These are phyloP conservation scores for Lepus oiostolus DNA, from an alignment of 2,797 vertebrate genomes.

Conservation along the genomic window DNA sequence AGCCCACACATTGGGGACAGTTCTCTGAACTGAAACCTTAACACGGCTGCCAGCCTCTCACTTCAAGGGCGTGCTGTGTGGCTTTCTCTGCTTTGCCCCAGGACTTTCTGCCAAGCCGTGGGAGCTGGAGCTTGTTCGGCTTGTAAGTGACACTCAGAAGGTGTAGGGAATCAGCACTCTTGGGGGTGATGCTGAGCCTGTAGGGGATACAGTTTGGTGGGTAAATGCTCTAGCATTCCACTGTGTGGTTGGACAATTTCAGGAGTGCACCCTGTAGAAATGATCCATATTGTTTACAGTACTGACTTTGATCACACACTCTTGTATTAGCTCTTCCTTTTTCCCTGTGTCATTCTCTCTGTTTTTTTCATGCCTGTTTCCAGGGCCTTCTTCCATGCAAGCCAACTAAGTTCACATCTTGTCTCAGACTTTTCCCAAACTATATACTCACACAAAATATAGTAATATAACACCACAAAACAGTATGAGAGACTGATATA, in stretches of 20 bases:
- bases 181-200: neutral
- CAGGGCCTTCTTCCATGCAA: neutral
- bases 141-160: conserved; percentile 12
- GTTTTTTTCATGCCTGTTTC: neutral
- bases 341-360: neutral
- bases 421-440: neutral
- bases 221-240: neutral
- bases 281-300: neutral
- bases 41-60: neutral
- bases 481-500: neutral
- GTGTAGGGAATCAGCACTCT: neutral
- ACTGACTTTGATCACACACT: neutral
- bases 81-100: neutral
- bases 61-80: neutral
- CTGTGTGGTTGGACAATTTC: neutral
- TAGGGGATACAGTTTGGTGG: neutral
- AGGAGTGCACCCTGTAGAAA: neutral
- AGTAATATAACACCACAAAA: neutral
- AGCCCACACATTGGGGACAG: neutral
- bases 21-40: conserved; percentile 18
- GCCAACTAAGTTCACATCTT: neutral
- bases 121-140: conserved; percentile 5
- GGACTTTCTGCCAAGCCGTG: neutral
- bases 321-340: neutral
- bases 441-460: neutral